phyloP scores from a whole-genome alignment of 2,888 invertebrate genomes.

The Drosophila pseudotalamancana region DNA sequence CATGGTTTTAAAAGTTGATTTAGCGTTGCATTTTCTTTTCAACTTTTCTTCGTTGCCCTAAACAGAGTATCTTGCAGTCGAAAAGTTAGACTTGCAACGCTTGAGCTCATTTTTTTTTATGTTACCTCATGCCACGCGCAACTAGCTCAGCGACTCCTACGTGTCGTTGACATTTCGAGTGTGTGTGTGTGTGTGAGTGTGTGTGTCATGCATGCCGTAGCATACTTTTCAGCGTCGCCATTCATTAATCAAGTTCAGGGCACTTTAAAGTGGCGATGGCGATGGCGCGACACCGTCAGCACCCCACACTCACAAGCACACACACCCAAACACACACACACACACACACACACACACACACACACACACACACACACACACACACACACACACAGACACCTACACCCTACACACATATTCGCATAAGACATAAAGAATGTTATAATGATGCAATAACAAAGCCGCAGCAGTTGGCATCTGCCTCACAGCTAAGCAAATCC shows the following conservation, averaged over 20 bases:
- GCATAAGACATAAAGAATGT: slow-evolving; percentile 48
- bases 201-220: slow-evolving; percentile 53
- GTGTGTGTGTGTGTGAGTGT: slow-evolving; percentile 26
- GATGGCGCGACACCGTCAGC: slow-evolving; percentile 47
- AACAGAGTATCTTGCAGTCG: slow-evolving; percentile 2
- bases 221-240: slow-evolving; percentile 70
- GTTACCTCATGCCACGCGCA: slow-evolving; percentile 26
- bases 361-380: slow-evolving; percentile 2
- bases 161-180: slow-evolving; percentile 71
- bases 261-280: slow-evolving; percentile 70
- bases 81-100: neutral
- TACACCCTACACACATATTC: slow-evolving; percentile 4
- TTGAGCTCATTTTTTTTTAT: slow-evolving; percentile 8
- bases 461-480: slow-evolving; percentile 44
- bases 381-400: slow-evolving; percentile 5
- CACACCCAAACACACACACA: neutral
- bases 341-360: slow-evolving; percentile 5
- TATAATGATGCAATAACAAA: slow-evolving; percentile 79
- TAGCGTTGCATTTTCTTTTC: no score
- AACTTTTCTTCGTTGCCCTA: no score
- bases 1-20: no score
- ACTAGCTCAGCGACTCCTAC: slow-evolving; percentile 14
- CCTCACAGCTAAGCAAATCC: slow-evolving; percentile 47
- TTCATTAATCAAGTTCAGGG: slow-evolving; percentile 78
- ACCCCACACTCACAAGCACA: slow-evolving; percentile 5